Evolutionary conservation across 2,113 vertebrate genomes (phyloP).

Genomic region (Apteryx owenii): DNA sequence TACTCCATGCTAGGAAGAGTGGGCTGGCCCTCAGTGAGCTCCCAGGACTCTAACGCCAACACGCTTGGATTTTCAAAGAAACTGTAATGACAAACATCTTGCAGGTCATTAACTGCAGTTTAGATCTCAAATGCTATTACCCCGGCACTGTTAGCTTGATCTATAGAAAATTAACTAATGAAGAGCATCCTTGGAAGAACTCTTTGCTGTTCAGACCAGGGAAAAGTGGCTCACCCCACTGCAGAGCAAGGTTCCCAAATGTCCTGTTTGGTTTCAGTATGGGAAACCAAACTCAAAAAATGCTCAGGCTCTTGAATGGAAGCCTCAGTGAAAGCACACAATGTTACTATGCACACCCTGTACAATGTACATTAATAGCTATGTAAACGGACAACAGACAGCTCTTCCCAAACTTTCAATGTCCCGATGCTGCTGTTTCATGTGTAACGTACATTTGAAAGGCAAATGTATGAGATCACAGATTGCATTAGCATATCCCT

Average conservation of each 20-base stretch:
- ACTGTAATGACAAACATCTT: neutral
- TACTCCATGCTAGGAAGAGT: neutral
- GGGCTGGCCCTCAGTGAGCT: neutral
- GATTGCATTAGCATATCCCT: neutral
- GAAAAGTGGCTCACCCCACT: neutral
- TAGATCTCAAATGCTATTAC: neutral
- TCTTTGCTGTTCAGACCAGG: neutral
- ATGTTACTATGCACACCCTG: neutral
- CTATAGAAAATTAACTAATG: neutral
- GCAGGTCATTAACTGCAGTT: neutral
- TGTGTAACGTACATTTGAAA: rapidly evolving
- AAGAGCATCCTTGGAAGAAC: neutral
- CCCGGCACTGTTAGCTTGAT: neutral
- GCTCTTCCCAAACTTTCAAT: neutral
- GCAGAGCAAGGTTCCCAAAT: neutral
- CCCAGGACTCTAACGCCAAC: neutral
- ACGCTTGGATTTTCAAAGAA: neutral
- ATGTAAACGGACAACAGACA: neutral
- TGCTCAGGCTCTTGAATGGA: neutral
- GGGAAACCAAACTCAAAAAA: neutral
- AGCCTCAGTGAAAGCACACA: neutral
- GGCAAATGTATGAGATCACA: neutral
- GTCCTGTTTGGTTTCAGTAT: neutral
- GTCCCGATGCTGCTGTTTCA: neutral
- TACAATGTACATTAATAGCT: neutral